Base-by-base conservation (phyloP, 1,140 invertebrate species). In the Whitmania pigra region DNA sequence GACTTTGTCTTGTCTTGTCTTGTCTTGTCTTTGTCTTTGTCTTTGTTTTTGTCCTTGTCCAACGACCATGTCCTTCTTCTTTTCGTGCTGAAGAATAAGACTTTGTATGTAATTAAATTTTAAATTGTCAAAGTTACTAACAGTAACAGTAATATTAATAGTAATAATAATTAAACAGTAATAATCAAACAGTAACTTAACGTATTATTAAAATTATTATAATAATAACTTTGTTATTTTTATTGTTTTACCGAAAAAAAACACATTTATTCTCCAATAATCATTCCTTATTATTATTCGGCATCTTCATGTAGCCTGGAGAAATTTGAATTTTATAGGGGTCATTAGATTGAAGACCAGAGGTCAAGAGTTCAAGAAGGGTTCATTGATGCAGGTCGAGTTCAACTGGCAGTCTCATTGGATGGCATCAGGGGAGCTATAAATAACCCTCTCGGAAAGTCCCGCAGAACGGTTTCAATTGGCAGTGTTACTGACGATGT, bases 301-400 rank as follows among this genome's bases (percentile, higher is more conserved):
- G 9, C 57, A 63, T n/a, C 57, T 63, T 63, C 57, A 22, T 7
- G 57, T 20, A 25, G 11, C 22, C 57, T 22, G 6, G 29, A 18
- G 20, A 63, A 49, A 63, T 63, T 63, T 63, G 57, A 63, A 63
- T 63, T 63, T 63, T 63, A 63, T n/a, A 31, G 11, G 57, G 57
- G 57, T 63, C 57, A 63, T 63, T 22, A 63, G 57, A 18, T 63
- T 31, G 29, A 60, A 60, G n/a, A 60, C n/a, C 9, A 60, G 55
- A 60, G 55, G n/a, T 60, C 55, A 60, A 60, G 55, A 43, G 40
- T 5, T 43, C 40, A 43, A 43, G 40, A 43, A 43, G 40, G 40
- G 40, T n/a, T 60, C 55, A 60, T 22, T 22, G n/a, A 60, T 22
- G 27, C 27, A 60, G 55, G n/a, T 60, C 55, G 55, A 27, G 55